Base-by-base conservation (phyloP, 2,113 vertebrate genomes). In the Candoia aspera region DNA sequence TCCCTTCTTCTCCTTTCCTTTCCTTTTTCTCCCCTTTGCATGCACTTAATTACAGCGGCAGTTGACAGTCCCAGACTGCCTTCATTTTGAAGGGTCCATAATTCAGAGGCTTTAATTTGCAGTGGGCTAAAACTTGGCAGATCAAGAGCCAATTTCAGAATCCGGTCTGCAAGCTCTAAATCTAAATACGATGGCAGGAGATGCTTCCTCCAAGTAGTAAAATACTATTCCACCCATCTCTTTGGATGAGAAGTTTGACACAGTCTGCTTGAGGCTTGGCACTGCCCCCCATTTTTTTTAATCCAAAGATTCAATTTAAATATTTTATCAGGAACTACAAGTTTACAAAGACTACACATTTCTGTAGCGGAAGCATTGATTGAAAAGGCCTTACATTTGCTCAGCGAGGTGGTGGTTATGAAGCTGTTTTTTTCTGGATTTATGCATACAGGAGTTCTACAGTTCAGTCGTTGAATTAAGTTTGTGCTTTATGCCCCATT, bases 81-180 rank as follows among this genome's bases (percentile, higher is more conserved):
- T 49, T 1, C 1, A 46, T 90, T 95, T 89, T 92, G 91, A 90
- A 85, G 58, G 84, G 91, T 95, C 93, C 10, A 10, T 94, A 94
- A 94, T 46, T 97, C 64, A 57, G 53, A 42, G 11, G 2, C n/a
- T 26, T 92, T 93, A 49, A 89, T 91, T 93, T 93, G 91, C 33
- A 86, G 89, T n/a, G 73, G 49, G 53, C 59, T 86, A 87, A 58
- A 93, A 58, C 49, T 92, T 94, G 88, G 90, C 92, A 94, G 84
- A 42, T 15, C 49, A 42, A 87, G 88, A 91, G 60, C 21, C 85
- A 58, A 17, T 93, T 92, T 90, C 53, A 49, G 60, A 53, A 88
- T 90, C 89, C 1, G 1, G 64, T 86, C 79, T 84, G 79, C 42
- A 37, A 68, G 21, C 37, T 91, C 64, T 57, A 2, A 79, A 33